A percentile compares a stretch with the other conserved stretches of the same genome.
phyloP scores from a whole-genome alignment of 2,113 vertebrate genomes.

The Phycodurus eques region DNA sequence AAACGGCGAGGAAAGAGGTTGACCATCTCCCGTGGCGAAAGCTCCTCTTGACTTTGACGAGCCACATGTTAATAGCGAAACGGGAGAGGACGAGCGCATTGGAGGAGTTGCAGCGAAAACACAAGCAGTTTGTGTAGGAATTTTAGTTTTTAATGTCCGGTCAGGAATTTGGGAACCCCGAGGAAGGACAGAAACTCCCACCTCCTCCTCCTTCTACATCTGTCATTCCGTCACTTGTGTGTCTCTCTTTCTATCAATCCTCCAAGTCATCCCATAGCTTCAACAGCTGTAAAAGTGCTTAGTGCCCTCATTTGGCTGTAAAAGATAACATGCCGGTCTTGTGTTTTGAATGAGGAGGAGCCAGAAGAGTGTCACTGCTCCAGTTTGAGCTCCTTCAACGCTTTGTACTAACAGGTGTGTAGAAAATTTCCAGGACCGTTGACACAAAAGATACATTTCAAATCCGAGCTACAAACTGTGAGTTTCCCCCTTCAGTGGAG shows the following conservation, averaged over 20 bases:
- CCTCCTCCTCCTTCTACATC: slow-evolving; percentile 3
- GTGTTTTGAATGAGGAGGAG: slow-evolving; percentile 11
- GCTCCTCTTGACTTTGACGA: slow-evolving; percentile 84
- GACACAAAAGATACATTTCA: background rate
- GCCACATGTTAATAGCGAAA: slow-evolving; percentile 89
- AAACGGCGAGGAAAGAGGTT: slow-evolving; percentile 71
- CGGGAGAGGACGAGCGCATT: slow-evolving; percentile 68
- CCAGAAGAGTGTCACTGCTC: background rate
- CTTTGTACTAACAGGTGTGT: background rate
- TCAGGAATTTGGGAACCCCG: slow-evolving; percentile 59
- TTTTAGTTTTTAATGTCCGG: slow-evolving; percentile 75
- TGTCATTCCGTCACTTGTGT: slow-evolving; percentile 8
- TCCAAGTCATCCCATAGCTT: background rate
- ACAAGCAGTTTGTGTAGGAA: slow-evolving; percentile 85
- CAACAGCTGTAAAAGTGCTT: background rate
- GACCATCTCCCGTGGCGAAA: slow-evolving; percentile 80
- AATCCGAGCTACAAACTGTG: background rate
- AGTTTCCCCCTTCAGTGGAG: too few relatives aligned
- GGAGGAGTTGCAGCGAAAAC: slow-evolving; percentile 80
- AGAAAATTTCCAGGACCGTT: background rate
- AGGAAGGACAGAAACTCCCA: slow-evolving; percentile 31
- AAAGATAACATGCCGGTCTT: slow-evolving; percentile 3
- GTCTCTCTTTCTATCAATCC: slow-evolving; percentile 1
- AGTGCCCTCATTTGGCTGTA: slow-evolving; percentile 3
- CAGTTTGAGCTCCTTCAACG: background rate